Percentiles rank a stretch among this genome's conserved stretches.
Conservation (phyloP, 1,140 invertebrate genomes). For the Drosophila azteca region DNA sequence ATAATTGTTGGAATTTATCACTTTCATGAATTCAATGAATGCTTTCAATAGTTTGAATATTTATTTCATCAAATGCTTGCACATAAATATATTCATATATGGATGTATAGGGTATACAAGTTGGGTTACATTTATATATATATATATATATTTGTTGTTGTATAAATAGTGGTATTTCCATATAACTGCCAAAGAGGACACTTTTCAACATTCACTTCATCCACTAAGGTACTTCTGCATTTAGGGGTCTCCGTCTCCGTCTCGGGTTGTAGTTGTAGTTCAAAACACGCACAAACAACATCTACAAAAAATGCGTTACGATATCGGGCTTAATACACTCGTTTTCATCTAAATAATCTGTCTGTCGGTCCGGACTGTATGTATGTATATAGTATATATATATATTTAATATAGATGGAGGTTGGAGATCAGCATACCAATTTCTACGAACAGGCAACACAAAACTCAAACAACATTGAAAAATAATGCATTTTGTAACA, state of each 20-base stretch:
- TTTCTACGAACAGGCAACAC: slow-evolving; percentile 53
- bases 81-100: slow-evolving; percentile 72
- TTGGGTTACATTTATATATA: slow-evolving; percentile 49
- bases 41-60: slow-evolving; percentile 69
- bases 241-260: slow-evolving; percentile 44
- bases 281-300: slow-evolving; percentile 68
- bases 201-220: slow-evolving; percentile 48
- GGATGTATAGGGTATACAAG: slow-evolving; percentile 63
- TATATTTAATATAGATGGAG: slow-evolving; percentile 28
- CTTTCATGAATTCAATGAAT: no score
- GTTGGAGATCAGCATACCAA: slow-evolving; percentile 73
- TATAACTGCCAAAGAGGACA: slow-evolving; percentile 58
- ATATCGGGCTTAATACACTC: slow-evolving; percentile 66
- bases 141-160: slow-evolving; percentile 29
- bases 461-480: slow-evolving; percentile 62
- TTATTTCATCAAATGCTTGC: slow-evolving; percentile 72
- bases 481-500: slow-evolving; percentile 56
- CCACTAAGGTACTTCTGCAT: slow-evolving; percentile 74
- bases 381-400: slow-evolving; percentile 23
- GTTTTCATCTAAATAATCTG: background rate
- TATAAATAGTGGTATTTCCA: slow-evolving; percentile 63
- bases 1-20: no score
- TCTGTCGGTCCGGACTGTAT: slow-evolving; percentile 27
- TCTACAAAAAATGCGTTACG: slow-evolving; percentile 72
- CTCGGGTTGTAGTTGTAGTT: slow-evolving; percentile 50